Conservation (phyloP, 2,113 vertebrate species). For the Myotis brandtii region DNA sequence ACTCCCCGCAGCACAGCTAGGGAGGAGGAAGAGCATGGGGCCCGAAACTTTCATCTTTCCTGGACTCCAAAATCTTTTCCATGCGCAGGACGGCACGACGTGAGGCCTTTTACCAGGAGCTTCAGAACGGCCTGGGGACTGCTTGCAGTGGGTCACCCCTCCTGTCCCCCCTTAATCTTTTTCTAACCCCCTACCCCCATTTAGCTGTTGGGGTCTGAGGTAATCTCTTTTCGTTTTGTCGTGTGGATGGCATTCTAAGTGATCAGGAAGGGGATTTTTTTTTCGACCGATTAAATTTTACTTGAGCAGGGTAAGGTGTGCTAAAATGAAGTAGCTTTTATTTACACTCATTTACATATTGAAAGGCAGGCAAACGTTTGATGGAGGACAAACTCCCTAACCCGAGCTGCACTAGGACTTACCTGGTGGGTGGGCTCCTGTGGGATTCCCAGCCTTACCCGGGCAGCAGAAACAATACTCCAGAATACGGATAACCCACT, state of each 20-base stretch:
- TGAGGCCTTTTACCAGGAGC: neutral
- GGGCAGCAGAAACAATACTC: slow-evolving; percentile 78
- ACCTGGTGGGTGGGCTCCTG: slow-evolving; percentile 35
- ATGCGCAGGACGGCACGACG: neutral
- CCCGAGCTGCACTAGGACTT: neutral
- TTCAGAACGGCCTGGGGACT: neutral
- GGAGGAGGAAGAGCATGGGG: neutral
- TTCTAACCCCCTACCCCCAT: neutral
- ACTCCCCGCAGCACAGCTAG: neutral
- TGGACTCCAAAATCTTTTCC: neutral
- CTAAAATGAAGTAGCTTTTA: neutral
- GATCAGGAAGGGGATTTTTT: neutral
- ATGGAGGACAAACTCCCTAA: neutral
- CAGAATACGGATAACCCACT: slow-evolving; percentile 52
- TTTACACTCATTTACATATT: neutral
- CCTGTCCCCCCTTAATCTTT: neutral
- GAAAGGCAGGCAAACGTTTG: neutral
- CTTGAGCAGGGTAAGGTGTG: neutral
- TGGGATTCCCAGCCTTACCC: slow-evolving; percentile 67
- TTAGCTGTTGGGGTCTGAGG: neutral
- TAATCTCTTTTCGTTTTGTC: neutral
- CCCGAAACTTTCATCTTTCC: neutral
- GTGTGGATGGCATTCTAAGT: neutral
- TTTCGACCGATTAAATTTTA: neutral
- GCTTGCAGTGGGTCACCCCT: neutral